A percentile compares a stretch with the other conserved stretches of the same genome.
These are phyloP conservation scores for Oncorhynchus mykiss DNA, from an alignment of 2,113 vertebrate genomes.

Conservation along the genomic window DNA sequence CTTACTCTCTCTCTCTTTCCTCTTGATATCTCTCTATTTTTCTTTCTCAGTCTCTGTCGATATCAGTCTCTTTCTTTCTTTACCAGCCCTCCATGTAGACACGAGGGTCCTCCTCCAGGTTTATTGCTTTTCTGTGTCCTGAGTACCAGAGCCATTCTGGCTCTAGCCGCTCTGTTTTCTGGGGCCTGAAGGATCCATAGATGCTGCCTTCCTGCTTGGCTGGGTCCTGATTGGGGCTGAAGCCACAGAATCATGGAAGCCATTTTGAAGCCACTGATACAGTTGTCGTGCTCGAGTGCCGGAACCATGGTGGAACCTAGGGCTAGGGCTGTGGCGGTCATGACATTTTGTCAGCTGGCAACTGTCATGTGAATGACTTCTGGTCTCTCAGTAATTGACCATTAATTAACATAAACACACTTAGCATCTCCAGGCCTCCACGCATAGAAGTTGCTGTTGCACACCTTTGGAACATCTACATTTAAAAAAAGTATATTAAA, in stretches of 20 bases:
- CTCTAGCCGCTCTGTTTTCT: neutral
- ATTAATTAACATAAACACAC: too few relatives aligned
- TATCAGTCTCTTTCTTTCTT: neutral
- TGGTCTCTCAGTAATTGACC: too few relatives aligned
- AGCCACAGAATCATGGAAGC: constrained; percentile 35
- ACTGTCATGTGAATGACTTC: too few relatives aligned
- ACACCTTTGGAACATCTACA: too few relatives aligned
- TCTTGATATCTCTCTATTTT: neutral
- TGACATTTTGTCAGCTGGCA: too few relatives aligned
- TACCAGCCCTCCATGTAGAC: neutral
- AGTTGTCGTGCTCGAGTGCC: constrained; percentile 30
- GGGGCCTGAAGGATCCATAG: constrained; percentile 44
- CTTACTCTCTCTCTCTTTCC: neutral
- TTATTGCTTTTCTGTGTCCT: constrained; percentile 8
- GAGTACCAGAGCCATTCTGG: neutral
- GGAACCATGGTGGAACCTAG: neutral
- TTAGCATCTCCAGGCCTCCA: too few relatives aligned
- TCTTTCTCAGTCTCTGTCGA: constrained; percentile 7
- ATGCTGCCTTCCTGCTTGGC: constrained; percentile 52
- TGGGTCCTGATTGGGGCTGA: constrained; percentile 50
- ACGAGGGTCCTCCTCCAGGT: neutral
- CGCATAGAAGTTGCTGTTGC: too few relatives aligned
- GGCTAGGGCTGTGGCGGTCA: neutral
- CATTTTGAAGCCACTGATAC: constrained; percentile 39
- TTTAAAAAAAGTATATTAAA: too few relatives aligned